A percentile compares a stretch with the other conserved stretches of the same genome.
phyloP scores from a whole-genome alignment of 1,140 invertebrate species.

The Cecropterus lyciades region DNA sequence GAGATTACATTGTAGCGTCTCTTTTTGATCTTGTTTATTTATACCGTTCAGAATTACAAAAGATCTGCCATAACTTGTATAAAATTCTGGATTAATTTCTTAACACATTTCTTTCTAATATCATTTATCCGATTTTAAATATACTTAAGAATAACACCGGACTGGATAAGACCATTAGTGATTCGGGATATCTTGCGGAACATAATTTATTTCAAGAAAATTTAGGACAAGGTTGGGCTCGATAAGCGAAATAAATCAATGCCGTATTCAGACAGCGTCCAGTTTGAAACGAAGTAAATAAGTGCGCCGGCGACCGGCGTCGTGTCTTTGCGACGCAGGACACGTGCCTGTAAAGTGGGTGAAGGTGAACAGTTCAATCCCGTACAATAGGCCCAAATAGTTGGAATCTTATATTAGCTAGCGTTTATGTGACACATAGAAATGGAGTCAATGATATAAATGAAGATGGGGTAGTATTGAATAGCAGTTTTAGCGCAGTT shows the following conservation, averaged over 20 bases:
- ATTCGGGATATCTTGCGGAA: not conserved
- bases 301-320: not conserved
- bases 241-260: constrained; percentile 9
- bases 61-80: too few species aligned
- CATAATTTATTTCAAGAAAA: constrained; percentile 4
- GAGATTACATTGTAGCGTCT: too few species aligned
- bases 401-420: not conserved
- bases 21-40: too few species aligned
- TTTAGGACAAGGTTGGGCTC: constrained; percentile 6
- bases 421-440: not conserved
- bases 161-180: not conserved
- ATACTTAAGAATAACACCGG: not conserved
- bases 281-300: constrained; percentile 7
- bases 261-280: constrained; percentile 4
- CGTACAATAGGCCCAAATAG: not conserved
- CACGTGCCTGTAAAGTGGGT: not conserved
- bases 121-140: not conserved
- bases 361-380: not conserved
- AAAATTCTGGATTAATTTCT: too few species aligned
- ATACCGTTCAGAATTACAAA: too few species aligned
- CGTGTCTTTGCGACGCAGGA: constrained; percentile 1
- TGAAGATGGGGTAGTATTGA: too few species aligned
- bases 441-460: too few species aligned
- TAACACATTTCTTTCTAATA: too few species aligned
- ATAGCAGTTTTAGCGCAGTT: too few species aligned